phyloP scores from a whole-genome alignment of 92 coral and sea anemone genomes.

The Epizoanthus illoricatus region DNA sequence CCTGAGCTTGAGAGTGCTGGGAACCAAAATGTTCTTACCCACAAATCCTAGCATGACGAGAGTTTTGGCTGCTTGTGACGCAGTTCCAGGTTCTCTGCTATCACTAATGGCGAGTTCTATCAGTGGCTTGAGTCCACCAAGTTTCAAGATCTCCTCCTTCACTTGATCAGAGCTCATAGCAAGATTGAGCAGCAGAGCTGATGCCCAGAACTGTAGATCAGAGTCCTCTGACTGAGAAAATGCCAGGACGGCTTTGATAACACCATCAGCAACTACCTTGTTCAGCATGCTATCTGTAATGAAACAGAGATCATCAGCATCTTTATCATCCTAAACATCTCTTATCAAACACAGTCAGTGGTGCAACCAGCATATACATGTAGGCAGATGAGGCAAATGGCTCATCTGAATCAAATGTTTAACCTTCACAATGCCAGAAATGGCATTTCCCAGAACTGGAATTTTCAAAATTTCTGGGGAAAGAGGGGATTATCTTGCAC shows the following conservation, averaged over 20 bases:
- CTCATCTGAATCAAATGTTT: too few species aligned
- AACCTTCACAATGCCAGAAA: too few species aligned
- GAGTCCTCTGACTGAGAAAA: constrained; percentile 77
- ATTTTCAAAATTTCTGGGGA: too few species aligned
- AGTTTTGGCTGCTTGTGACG: constrained; percentile 92
- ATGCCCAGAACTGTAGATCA: constrained; percentile 93
- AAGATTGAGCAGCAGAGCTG: constrained; percentile 90
- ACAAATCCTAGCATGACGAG: constrained; percentile 96
- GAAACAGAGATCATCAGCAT: background rate
- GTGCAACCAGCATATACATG: background rate
- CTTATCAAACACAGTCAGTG: too few species aligned
- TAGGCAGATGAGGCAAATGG: background rate
- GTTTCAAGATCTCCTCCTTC: constrained; percentile 80
- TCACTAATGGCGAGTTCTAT: constrained; percentile 95
- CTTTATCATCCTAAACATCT: background rate
- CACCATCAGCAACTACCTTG: constrained; percentile 78
- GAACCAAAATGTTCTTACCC: constrained; percentile 47
- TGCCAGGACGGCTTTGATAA: constrained; percentile 75
- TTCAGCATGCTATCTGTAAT: constrained; percentile 70
- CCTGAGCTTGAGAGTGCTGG: background rate
- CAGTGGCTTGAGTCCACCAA: constrained; percentile 87
- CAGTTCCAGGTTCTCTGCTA: constrained; percentile 81
- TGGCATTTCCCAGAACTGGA: background rate
- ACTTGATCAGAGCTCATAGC: constrained; percentile 88
- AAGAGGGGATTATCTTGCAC: too few species aligned